Base-by-base conservation (phyloP, 2,888 invertebrate species). In the Emmelina monodactyla region DNA sequence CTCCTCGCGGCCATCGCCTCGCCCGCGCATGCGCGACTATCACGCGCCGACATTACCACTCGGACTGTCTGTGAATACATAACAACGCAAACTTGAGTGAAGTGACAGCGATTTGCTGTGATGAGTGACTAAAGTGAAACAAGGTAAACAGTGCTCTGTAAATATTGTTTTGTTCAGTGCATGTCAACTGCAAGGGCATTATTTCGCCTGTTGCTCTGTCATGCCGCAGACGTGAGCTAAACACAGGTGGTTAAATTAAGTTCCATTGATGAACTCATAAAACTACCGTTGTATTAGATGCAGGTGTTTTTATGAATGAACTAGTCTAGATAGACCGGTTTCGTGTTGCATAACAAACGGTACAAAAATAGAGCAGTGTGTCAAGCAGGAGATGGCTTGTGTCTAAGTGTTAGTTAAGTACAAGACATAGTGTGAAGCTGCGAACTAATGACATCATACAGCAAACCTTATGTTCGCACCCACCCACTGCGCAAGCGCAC, bases 391-490 rank as follows among this genome's bases (percentile, higher is more conserved):
- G 5, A 13, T n/a, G 14, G 13, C 14, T 3, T 29, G 12, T 29
- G 14, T 5, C 13, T 29, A 29, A 11, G 28, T 11, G 7, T 28
- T 28, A 4, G 7, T 28, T 28, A 28, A 28, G 7, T 6, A 13
- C 19, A 29, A 11, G 29, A 29, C 29, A 12, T 9, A 61, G 65
- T 57, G 52, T 56, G 45, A 46, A 58, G 56, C 58, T 59, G 46
- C 50, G 49, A 52, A 50, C 53, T 64, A 66, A 71, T 78, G 78
- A 76, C 76, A 76, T 78, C 78, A 78, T 52, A 54, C 55, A 51
- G 58, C 60, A 55, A 54, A 7, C 14, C 25, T 31, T 22, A 55
- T 63, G 63, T 64, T 63, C 58, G 56, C 58, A 66, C 66, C 57
- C 71, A 58, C 76, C 72, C 66, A 73, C 75, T 49, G 42, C 46